These are phyloP conservation scores for Sisor rabdophorus DNA, from an alignment of 2,113 vertebrate genomes.

Conservation along the genomic window DNA sequence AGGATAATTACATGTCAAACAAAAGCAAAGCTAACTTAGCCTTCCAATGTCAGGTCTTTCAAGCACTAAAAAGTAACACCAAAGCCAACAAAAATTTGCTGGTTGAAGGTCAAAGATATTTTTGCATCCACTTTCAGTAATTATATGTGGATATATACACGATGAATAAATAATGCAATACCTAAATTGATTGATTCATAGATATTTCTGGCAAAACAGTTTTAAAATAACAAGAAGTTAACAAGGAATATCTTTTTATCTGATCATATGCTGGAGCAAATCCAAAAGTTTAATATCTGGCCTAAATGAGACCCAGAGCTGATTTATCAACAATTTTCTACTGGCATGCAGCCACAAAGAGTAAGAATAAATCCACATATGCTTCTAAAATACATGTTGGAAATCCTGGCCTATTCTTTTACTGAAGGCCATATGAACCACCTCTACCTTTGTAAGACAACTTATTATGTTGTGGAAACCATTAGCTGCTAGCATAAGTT, in stretches of 20 bases:
- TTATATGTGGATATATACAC: not conserved
- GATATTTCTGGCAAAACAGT: not conserved
- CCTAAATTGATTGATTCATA: not conserved
- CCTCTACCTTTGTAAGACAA: not conserved
- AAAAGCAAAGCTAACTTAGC: not conserved
- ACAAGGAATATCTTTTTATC: not conserved
- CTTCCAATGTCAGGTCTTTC: not conserved
- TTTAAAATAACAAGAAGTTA: not conserved
- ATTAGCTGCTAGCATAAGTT: not conserved
- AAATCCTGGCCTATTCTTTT: not conserved
- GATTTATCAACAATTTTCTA: not conserved
- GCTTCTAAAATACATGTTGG: not conserved
- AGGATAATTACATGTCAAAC: slow-evolving; percentile 8
- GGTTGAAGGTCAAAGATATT: not conserved
- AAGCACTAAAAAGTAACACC: not conserved
- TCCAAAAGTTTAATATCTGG: slow-evolving; percentile 21
- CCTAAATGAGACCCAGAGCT: not conserved
- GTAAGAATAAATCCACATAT: not conserved
- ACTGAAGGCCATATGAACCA: not conserved
- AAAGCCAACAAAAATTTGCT: not conserved
- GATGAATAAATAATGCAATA: not conserved
- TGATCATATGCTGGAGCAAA: not conserved
- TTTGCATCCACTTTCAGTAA: not conserved
- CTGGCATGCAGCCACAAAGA: not conserved
- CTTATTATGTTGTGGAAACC: not conserved